phyloP scores from a whole-genome alignment of 2,888 invertebrate genomes.

The Zhuqinia jingwanae region DNA sequence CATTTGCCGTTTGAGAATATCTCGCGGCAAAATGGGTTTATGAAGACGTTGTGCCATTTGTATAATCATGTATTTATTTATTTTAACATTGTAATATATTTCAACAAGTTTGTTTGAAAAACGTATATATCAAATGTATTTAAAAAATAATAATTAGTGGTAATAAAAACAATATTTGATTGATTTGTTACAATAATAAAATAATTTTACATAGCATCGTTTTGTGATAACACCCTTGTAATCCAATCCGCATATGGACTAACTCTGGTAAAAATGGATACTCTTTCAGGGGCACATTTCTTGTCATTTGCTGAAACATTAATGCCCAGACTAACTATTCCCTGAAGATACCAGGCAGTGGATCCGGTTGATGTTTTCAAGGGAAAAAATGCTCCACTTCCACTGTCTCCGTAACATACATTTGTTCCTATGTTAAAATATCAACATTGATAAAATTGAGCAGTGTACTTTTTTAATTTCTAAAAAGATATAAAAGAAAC shows the following conservation, averaged over 20 bases:
- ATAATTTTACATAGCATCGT: slow-evolving; percentile 42
- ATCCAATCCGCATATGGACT: slow-evolving; percentile 77
- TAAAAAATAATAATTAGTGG: too few species aligned
- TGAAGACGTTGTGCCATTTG: too few species aligned
- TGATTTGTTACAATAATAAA: neutral
- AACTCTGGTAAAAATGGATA: slow-evolving; percentile 76
- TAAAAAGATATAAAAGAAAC: slow-evolving; percentile 9
- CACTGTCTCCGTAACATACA: slow-evolving; percentile 77
- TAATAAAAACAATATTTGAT: slow-evolving; percentile 2
- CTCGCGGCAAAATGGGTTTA: too few species aligned
- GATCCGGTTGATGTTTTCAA: slow-evolving; percentile 31
- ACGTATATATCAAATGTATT: too few species aligned
- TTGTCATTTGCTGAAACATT: slow-evolving; percentile 54
- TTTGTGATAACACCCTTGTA: slow-evolving; percentile 64
- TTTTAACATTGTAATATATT: too few species aligned
- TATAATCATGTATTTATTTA: too few species aligned
- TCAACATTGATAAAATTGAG: neutral
- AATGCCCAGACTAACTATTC: slow-evolving; percentile 75
- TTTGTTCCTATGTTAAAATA: slow-evolving; percentile 73
- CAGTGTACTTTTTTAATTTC: neutral
- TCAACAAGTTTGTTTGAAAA: too few species aligned
- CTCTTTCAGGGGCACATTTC: slow-evolving; percentile 74
- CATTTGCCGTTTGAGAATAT: too few species aligned
- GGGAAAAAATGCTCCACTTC: slow-evolving; percentile 68
- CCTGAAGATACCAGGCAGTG: slow-evolving; percentile 76